Conservation (phyloP, 2,113 vertebrate species). For the Xenopus borealis region DNA sequence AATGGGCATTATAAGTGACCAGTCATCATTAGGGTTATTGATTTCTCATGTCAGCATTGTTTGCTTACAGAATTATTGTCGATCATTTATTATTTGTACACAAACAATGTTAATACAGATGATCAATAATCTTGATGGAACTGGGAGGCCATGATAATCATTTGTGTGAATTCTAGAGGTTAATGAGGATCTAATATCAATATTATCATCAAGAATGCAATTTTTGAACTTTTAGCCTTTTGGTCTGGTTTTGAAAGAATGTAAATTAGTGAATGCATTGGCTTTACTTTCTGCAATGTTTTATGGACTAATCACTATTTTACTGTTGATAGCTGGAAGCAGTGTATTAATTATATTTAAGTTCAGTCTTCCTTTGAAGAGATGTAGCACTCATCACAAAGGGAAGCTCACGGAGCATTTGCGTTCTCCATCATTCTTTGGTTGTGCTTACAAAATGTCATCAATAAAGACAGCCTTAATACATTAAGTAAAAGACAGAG, state of each 20-base stretch:
- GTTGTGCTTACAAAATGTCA: neutral
- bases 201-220: conserved; percentile 44
- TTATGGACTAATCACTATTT: conserved; percentile 33
- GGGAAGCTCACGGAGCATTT: neutral
- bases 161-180: conserved; percentile 44
- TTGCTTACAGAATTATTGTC: conserved; percentile 48
- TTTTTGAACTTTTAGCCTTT: conserved; percentile 47
- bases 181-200: conserved; percentile 46
- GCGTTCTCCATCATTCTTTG: neutral
- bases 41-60: conserved; percentile 47
- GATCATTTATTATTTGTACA: conserved; percentile 47
- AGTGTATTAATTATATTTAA: conserved; percentile 28
- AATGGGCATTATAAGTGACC: conserved; percentile 44
- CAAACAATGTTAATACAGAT: conserved; percentile 48
- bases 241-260: conserved; percentile 33
- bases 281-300: conserved; percentile 38
- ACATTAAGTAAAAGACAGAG: neutral
- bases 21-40: conserved; percentile 42
- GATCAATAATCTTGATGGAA: conserved; percentile 46
- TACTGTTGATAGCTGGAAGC: conserved; percentile 31
- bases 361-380: neutral
- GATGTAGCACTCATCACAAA: neutral
- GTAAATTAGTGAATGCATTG: conserved; percentile 41
- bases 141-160: conserved; percentile 40
- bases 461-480: neutral